Evolutionary conservation across 2,113 vertebrate species (phyloP), one percentile per base, ranked within the genome.

Genomic region (Gila orcuttii): DNA sequence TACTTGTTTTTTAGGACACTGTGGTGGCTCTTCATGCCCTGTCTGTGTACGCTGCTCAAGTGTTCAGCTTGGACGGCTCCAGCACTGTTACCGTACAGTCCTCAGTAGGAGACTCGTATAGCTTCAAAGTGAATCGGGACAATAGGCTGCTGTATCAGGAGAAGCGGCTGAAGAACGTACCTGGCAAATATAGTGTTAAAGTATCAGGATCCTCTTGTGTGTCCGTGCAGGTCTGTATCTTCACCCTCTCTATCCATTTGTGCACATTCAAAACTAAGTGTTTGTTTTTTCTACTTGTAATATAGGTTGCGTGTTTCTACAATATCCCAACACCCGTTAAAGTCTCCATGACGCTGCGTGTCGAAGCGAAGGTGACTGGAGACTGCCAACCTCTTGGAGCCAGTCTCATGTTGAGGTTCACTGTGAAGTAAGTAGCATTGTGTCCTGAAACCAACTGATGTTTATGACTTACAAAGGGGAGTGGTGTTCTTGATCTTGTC

Each of bases 201-300:
- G 93, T 92, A 42, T 91, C 91, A 4, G 95, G 96, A 0, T 86
- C 90, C 9, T 92, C 93, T n/a, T 96, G 94, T 2, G 91, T 93
- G n/a, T 94, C 94, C 10, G 59, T 94, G 23, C 95, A 96, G 95
- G 95, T 96, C 87, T 92, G 93, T 21, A 47, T 3, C 28, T 45
- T 42, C 3, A 64, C 21, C 31, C 17, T 10, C 25, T 69, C 0
- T 15, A 1, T 1, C 12, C 23, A 0, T n/a, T 9, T 23, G 36
- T 45, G 71, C n/a, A n/a, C 10, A 8, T 17, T 6, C 2, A 9
- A 74, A n/a, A 7, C 2, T 17, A 11, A 42, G 15, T 6, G n/a
- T 3, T 4, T n/a, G n/a, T 31, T 11, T 31, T 25, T 4, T 17
- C 52, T 21, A 57, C 28, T 7, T 17, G 6, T 33, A 21, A 6